phyloP scores from a whole-genome alignment of 2,797 vertebrate genomes.

The Pipistrellus nathusii region DNA sequence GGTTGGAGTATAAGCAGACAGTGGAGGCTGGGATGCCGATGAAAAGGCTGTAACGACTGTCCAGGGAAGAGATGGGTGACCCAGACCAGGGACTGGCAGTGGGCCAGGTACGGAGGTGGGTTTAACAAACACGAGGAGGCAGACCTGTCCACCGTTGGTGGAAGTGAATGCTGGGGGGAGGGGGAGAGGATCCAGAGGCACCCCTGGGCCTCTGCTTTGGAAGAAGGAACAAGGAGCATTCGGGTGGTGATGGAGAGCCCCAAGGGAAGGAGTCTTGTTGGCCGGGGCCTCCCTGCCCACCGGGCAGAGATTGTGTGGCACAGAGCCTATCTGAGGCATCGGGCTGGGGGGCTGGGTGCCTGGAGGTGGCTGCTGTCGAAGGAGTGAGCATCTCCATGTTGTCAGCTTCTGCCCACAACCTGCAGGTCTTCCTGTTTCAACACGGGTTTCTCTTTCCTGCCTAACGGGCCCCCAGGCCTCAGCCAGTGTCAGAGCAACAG shows the following conservation, averaged over 20 bases:
- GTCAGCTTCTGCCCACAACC: background rate
- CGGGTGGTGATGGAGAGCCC: background rate
- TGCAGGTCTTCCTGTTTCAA: conserved; percentile 63
- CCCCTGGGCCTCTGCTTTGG: background rate
- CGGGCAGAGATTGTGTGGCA: background rate
- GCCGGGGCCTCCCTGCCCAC: background rate
- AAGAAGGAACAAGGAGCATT: background rate
- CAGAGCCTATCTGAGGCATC: rapidly evolving
- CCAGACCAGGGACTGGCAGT: background rate
- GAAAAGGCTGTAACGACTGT: background rate
- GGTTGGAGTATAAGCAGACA: background rate
- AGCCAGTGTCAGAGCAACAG: background rate
- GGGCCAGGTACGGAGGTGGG: background rate
- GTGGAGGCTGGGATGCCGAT: background rate
- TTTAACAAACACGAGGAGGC: background rate
- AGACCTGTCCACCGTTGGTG: background rate
- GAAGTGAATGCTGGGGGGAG: background rate
- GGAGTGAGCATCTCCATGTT: background rate
- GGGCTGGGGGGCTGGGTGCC: background rate
- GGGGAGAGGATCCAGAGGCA: background rate
- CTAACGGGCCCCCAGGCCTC: background rate
- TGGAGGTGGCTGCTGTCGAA: background rate
- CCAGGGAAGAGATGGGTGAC: background rate
- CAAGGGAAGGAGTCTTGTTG: rapidly evolving
- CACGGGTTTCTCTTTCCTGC: background rate